Evolutionary conservation across 2,797 vertebrate species (phyloP), one percentile per base, ranked within the genome.

Genomic region (Halcyon chelicuti): DNA sequence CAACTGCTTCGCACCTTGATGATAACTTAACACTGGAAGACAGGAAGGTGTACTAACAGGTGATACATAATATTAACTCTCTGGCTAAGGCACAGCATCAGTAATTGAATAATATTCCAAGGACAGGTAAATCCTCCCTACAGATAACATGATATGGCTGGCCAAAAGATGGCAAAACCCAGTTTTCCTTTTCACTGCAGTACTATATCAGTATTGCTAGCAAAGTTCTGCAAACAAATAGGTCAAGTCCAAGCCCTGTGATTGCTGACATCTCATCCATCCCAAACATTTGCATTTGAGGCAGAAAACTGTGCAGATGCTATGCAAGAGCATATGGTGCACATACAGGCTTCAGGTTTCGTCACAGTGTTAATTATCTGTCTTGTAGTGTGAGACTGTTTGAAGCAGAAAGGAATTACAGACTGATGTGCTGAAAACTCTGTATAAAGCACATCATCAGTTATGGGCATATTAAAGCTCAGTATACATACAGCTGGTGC

Each of bases 311-410:
- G 60, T 37, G 74, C 67, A 79, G 63, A 76, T 62, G 77, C 84
- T 73, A 3, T 47, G 52, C 51, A 62, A 70, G 84, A 94, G 37
- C 86, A 79, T 23, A 62, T 37, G 74, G 86, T 62, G 28, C n/a
- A 39, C 51, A 39, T 33, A 77, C 46, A 66, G 66, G 89, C 89
- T 65, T 95, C 77, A 62, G 67, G 52, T 92, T 94, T 94, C 89
- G 12, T 39, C 4, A 1, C 52, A 29, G 57, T 8, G 42, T 44
- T 60, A 65, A 8, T 66, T 52, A 12, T 6, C 71, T 63, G 62
- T 7, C 39, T 73, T 39, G 35, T 28, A 25, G 57, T 0, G 1
- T 33, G 51, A 79, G 55, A 62, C n/a, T 5, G 37, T 39, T 39
- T 39, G n/a, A 79, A 51, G 62, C 0, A 82, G 60, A 72, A 91